Percentiles rank a stretch among this genome's conserved stretches.
These are phyloP conservation scores for Ormyrus labotus DNA, from an alignment of 2,888 invertebrate genomes.

Conservation along the genomic window DNA sequence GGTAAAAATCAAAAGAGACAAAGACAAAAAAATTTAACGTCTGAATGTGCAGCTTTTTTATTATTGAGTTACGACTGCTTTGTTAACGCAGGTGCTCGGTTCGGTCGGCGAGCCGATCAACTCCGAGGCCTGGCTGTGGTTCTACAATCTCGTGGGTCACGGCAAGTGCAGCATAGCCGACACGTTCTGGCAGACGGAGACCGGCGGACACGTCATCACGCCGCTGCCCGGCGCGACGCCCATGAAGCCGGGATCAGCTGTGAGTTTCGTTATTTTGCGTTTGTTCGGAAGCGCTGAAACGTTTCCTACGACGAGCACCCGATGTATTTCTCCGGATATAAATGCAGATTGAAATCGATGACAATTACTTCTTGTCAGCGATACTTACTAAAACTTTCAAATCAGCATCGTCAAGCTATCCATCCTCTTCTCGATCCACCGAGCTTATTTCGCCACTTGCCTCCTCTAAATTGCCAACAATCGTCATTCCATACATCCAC, in stretches of 20 bases:
- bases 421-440: too few relatives aligned
- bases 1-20: slow-evolving; percentile 61
- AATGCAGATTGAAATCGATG: too few relatives aligned
- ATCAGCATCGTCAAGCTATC: too few relatives aligned
- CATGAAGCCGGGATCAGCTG: slow-evolving; percentile 98
- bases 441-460: too few relatives aligned
- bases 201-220: slow-evolving; percentile 97
- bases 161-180: slow-evolving; percentile 94
- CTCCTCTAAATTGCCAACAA: too few relatives aligned
- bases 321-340: too few relatives aligned
- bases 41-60: neutral
- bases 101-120: slow-evolving; percentile 99
- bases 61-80: neutral
- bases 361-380: too few relatives aligned
- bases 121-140: slow-evolving; percentile 98
- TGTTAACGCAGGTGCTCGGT: slow-evolving; percentile 83
- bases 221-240: slow-evolving; percentile 97
- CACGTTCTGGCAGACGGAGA: slow-evolving; percentile 99
- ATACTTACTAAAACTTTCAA: too few relatives aligned
- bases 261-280: slow-evolving; percentile 76
- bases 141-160: slow-evolving; percentile 88
- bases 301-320: too few relatives aligned
- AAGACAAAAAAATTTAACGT: too few relatives aligned
- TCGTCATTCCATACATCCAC: too few relatives aligned
- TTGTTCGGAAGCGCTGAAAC: too few relatives aligned